These are phyloP conservation scores for Cheilosia urbana DNA, from an alignment of 2,888 invertebrate genomes.

Conservation along the genomic window DNA sequence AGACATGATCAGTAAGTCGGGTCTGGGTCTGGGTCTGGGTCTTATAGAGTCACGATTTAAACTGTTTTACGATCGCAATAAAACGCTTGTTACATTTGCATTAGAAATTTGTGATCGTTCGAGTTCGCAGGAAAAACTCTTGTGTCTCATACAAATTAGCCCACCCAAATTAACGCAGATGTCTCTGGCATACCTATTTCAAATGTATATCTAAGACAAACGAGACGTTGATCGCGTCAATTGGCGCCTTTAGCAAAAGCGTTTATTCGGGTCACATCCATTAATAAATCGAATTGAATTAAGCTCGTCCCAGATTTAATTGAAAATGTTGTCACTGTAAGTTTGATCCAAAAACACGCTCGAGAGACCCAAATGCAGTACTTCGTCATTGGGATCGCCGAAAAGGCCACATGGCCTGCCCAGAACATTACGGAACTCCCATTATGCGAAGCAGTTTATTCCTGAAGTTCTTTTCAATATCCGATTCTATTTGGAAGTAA, in stretches of 20 bases:
- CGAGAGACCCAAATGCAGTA: too few relatives aligned
- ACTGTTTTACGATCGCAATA: not conserved
- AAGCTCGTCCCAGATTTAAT: too few relatives aligned
- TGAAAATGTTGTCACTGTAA: too few relatives aligned
- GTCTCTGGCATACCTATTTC: not conserved
- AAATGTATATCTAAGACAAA: not conserved
- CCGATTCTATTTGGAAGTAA: not conserved
- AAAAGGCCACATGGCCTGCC: too few relatives aligned
- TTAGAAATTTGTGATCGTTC: not conserved
- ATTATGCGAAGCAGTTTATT: too few relatives aligned
- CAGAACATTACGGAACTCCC: too few relatives aligned
- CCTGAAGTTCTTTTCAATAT: not conserved
- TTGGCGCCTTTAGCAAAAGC: not conserved
- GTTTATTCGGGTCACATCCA: not conserved
- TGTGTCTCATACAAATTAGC: slow-evolving; percentile 1
- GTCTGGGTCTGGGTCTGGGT: too few relatives aligned
- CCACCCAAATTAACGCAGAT: not conserved
- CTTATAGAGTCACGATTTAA: not conserved
- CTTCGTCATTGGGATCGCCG: too few relatives aligned
- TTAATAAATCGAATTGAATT: too few relatives aligned
- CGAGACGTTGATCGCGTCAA: not conserved
- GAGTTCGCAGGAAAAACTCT: not conserved
- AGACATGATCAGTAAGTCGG: too few relatives aligned
- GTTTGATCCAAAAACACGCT: too few relatives aligned
- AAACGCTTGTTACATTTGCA: not conserved